These are phyloP conservation scores for Chaetops frenatus DNA, from an alignment of 2,113 vertebrate genomes.

Conservation along the genomic window DNA sequence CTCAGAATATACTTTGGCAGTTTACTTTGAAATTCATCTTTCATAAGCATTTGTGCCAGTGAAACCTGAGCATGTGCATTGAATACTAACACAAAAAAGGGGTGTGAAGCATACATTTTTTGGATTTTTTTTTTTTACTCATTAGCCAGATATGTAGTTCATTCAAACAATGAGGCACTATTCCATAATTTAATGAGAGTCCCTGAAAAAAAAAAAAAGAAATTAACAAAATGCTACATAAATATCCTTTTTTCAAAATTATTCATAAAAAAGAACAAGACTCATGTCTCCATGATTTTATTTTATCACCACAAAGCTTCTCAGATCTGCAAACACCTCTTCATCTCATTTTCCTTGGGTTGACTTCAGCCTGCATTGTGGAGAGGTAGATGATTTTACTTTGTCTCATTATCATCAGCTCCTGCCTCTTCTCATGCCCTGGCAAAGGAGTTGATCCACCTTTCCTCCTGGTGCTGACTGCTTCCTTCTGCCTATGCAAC, in stretches of 20 bases:
- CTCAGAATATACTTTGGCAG: neutral
- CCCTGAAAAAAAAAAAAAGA: neutral
- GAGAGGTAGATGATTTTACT: neutral
- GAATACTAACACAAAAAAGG: neutral
- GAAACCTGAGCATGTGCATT: neutral
- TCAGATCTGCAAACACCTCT: neutral
- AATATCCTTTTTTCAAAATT: neutral
- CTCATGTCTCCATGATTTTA: neutral
- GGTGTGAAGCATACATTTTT: neutral
- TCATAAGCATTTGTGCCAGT: neutral
- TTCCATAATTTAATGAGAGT: neutral
- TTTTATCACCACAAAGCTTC: neutral
- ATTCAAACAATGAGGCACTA: neutral
- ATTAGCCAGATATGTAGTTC: neutral
- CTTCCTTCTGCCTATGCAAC: neutral
- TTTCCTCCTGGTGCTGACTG: neutral
- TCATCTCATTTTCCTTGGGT: neutral
- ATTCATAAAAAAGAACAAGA: neutral
- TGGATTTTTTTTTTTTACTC: neutral
- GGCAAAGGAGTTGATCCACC: neutral
- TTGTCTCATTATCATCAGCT: neutral
- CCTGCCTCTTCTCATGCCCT: neutral
- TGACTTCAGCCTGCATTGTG: neutral
- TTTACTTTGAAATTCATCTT: slow-evolving; percentile 37
- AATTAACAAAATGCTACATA: neutral